These are phyloP conservation scores for Tenualosa ilisha DNA, from an alignment of 2,797 vertebrate species.

Conservation along the genomic window DNA sequence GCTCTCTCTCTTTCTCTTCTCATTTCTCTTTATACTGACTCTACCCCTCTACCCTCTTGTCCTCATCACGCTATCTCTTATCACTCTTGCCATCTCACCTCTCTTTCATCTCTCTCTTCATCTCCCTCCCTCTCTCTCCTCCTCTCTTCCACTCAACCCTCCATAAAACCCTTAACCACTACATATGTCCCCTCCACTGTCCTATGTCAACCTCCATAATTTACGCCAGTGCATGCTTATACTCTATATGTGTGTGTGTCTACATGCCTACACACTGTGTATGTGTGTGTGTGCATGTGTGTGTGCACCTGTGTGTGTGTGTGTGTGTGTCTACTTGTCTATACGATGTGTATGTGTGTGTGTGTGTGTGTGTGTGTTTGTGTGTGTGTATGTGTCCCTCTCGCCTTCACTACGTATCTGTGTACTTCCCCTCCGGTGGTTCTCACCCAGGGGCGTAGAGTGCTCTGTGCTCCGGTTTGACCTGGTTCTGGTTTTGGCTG, in stretches of 20 bases:
- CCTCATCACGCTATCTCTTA: neutral
- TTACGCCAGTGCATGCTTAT: neutral
- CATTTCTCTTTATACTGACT: neutral
- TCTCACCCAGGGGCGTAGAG: slow-evolving; percentile 86
- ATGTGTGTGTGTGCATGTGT: too few species aligned
- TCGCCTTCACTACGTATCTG: too few species aligned
- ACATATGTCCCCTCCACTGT: neutral
- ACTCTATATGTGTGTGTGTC: neutral
- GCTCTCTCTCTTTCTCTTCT: neutral
- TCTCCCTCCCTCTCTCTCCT: neutral
- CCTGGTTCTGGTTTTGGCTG: slow-evolving; percentile 72
- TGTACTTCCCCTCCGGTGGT: neutral
- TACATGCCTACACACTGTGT: too few species aligned
- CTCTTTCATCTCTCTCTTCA: neutral
- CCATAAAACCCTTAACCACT: neutral
- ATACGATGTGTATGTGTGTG: too few species aligned
- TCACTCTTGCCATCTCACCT: neutral
- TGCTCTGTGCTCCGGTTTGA: slow-evolving; percentile 92
- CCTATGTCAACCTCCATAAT: neutral
- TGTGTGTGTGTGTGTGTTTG: too few species aligned
- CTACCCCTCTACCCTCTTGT: neutral
- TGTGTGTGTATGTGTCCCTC: too few species aligned
- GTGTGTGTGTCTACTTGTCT: too few species aligned
- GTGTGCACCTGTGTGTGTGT: too few species aligned
- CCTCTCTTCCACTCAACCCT: neutral